phyloP scores from a whole-genome alignment of 2,888 invertebrate species.

The Uloborus plumipes region DNA sequence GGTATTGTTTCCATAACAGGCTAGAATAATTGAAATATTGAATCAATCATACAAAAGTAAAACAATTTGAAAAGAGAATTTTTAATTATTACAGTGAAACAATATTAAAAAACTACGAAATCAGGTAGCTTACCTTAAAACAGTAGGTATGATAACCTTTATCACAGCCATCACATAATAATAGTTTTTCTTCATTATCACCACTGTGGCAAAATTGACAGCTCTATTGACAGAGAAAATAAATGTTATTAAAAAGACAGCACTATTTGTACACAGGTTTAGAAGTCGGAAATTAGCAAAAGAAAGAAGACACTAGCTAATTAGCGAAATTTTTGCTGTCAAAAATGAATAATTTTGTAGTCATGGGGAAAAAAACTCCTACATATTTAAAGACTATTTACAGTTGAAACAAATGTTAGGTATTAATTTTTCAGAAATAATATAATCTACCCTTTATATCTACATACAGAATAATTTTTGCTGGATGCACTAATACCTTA shows the following conservation, averaged over 20 bases:
- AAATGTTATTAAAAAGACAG: background rate
- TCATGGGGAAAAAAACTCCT: too few species aligned
- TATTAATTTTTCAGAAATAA: too few species aligned
- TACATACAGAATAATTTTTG: too few species aligned
- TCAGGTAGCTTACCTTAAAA: slow-evolving; percentile 78
- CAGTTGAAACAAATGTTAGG: too few species aligned
- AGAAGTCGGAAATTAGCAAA: background rate
- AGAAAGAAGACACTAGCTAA: background rate
- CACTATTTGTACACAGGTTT: background rate
- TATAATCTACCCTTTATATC: too few species aligned
- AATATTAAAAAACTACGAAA: background rate
- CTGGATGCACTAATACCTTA: too few species aligned
- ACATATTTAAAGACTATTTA: too few species aligned
- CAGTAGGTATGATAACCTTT: slow-evolving; percentile 99
- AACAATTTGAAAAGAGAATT: background rate
- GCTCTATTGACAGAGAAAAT: slow-evolving; percentile 77
- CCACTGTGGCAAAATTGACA: slow-evolving; percentile 98
- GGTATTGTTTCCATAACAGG: slow-evolving; percentile 96
- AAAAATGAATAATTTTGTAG: too few species aligned
- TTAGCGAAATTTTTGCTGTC: too few species aligned
- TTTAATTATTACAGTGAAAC: background rate
- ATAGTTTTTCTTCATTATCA: slow-evolving; percentile 93
- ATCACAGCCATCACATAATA: slow-evolving; percentile 97
- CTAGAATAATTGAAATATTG: slow-evolving; percentile 65
- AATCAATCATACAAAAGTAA: background rate